Conservation (phyloP, 2,888 invertebrate genomes). For the Pyrgus malvae region DNA sequence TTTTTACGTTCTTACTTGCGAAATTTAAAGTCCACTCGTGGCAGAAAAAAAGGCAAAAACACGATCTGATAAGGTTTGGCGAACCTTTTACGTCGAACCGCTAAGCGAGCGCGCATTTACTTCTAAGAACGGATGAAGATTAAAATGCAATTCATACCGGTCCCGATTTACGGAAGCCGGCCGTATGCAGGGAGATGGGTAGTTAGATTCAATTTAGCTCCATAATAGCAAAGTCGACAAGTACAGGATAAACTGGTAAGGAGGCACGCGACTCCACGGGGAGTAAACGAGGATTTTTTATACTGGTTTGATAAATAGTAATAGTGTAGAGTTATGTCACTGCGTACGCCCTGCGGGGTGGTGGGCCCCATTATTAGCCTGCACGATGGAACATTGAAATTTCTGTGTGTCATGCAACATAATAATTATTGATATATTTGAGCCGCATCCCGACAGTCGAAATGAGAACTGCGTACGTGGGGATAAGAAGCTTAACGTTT, state of each 20-base stretch:
- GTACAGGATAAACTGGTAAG: constrained; percentile 59
- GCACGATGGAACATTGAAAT: constrained; percentile 63
- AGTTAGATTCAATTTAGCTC: constrained; percentile 63
- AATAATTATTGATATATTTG: constrained; percentile 60
- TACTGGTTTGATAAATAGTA: constrained; percentile 70
- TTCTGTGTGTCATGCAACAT: constrained; percentile 71
- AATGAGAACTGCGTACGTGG: constrained; percentile 3
- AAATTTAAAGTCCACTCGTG: constrained; percentile 10
- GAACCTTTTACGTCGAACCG: constrained; percentile 40
- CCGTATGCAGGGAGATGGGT: constrained; percentile 51
- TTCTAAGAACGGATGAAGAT: constrained; percentile 40
- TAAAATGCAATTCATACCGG: constrained; percentile 47
- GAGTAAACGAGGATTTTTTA: constrained; percentile 58
- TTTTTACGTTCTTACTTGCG: constrained; percentile 5
- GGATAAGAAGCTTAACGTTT: constrained; percentile 24
- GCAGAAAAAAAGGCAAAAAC: constrained; percentile 25
- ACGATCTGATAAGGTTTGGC: constrained; percentile 14
- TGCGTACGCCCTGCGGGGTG: constrained; percentile 51
- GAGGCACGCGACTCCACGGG: constrained; percentile 74
- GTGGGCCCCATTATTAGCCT: constrained; percentile 59
- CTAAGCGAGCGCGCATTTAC: constrained; percentile 43
- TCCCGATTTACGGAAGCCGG: constrained; percentile 57
- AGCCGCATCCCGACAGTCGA: constrained; percentile 24
- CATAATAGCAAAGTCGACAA: constrained; percentile 52
- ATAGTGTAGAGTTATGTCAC: constrained; percentile 69